Evolutionary conservation across 2,797 vertebrate genomes (phyloP), one percentile per base, ranked within the genome.

Genomic region (Garrulus glandarius): DNA sequence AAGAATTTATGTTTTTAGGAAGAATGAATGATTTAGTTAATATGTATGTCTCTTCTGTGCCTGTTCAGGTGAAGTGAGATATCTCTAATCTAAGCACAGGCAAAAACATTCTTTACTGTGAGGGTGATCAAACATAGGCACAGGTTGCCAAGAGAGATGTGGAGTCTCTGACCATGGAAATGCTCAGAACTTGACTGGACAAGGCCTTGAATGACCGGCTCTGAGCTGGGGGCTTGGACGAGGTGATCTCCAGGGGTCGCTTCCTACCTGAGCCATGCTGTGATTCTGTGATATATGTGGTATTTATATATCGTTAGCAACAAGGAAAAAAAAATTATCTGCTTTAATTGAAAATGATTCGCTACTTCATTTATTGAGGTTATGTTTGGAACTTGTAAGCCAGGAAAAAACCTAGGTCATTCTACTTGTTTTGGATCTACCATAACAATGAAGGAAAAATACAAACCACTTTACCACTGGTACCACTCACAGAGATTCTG

Each of bases 181-280:
- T 57, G 50, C 14, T 84, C 5, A 29, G 63, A 80, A 41, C 29
- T 17, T 10, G 9, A 21, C 34, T 52, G 24, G 26, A 29, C 24
- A 1, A 37, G 36, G 17, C 21, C 32, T 17, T 57, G 67, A 74
- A 68, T 0, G 4, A 52, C 15, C 0, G 0, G 21, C 24, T 52
- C 32, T 65, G 37, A 60, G 41, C 15, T 65, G 20, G 6, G 14
- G 15, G 2, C 41, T 79, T 76, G 63, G 43, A 50, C 23, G 22
- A 27, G 3, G 19, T n/a, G 27, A 22, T 67, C 39, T 69, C 47
- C 19, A 43, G 59, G 60, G 24, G 24, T 74, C 4, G 2, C 30
- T 67, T 91, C 9, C 15, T 77, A 8, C 19, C 74, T 92, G n/a
- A 47, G 21, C 13, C 5, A 11, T 86, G 86, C 36, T 47, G 32